Evolutionary conservation across 2,888 invertebrate genomes (phyloP), one percentile per base, ranked within the genome.

Genomic region (Penaeus monodon): DNA sequence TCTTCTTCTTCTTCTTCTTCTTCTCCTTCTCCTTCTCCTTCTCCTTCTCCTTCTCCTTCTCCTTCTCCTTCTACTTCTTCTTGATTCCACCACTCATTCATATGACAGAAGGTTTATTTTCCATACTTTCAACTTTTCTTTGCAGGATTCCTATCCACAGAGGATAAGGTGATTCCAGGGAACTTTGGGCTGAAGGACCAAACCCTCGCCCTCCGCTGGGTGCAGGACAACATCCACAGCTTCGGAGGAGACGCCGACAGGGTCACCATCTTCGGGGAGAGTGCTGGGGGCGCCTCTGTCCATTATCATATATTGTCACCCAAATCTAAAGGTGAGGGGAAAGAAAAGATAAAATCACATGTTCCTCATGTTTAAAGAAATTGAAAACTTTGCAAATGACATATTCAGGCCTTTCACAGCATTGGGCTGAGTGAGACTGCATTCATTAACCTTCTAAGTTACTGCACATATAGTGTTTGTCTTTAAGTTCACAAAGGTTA

Each of bases 141-240:
- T 27, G 12, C 44, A 87, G 87, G 87, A 33, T 87, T 87, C 65
- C 29, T 87, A 27, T 87, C 87, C 8, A 87, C 87, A 7, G 87
- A 87, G 63, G 87, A 87, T 63, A 12, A 66, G 22, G 87, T 74
- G 24, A 70, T 70, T 14, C 83, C 87, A 12, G 87, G 87, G 12
- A 87, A 87, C 70, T 70, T 70, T 20, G 87, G 87, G 2, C 83
- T 87, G n/a, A 87, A 82, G 49, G 87, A 87, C 76, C 87, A 87
- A 65, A 87, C 83, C 6, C n/a, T 87, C 70, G 87, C 87, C 27
- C 44, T 87, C 14, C 27, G 24, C 6, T 87, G 87, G 87, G 63
- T 87, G 29, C 82, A 87, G 38, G 14, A 57, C 17, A 83, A 87
- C 44, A 70, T 78, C 22, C 63, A 78, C 33, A 63, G 27, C 12